A percentile compares a stretch with the other conserved stretches of the same genome.
phyloP scores from a whole-genome alignment of 1,140 invertebrate genomes.

The Bombyx mandarina region DNA sequence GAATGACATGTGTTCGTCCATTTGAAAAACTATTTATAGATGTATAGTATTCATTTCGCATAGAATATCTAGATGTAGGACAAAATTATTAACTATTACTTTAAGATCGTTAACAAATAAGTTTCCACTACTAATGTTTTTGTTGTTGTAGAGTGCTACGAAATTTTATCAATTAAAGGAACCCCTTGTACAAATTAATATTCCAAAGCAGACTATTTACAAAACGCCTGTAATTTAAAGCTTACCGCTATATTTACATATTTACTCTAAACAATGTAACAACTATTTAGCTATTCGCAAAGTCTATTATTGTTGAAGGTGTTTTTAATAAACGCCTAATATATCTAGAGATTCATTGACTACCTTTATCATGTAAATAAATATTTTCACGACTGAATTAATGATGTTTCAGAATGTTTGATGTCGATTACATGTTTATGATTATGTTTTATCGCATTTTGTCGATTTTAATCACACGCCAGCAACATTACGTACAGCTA shows the following conservation, averaged over 20 bases:
- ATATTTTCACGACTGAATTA: constrained; percentile 50
- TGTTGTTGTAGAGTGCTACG: neutral
- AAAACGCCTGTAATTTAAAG: constrained; percentile 24
- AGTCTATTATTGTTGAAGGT: constrained; percentile 52
- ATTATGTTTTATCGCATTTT: constrained; percentile 9
- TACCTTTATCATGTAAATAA: constrained; percentile 20
- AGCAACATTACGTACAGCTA: constrained; percentile 4
- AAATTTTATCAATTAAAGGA: constrained; percentile 9
- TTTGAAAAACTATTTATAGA: constrained; percentile 54
- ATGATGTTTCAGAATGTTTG: constrained; percentile 28
- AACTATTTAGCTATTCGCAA: constrained; percentile 60
- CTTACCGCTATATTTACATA: constrained; percentile 21
- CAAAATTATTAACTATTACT: constrained; percentile 19
- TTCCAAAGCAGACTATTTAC: constrained; percentile 8
- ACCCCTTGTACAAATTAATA: constrained; percentile 34
- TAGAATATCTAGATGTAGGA: constrained; percentile 37
- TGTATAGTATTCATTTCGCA: constrained; percentile 39
- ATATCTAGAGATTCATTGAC: no score
- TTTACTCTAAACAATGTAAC: constrained; percentile 33
- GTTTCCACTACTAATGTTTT: no score
- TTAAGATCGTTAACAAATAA: neutral
- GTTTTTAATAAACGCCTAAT: constrained; percentile 6
- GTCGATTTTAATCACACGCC: neutral
- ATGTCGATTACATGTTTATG: constrained; percentile 24
- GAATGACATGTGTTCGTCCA: constrained; percentile 69